Conservation (phyloP, 2,113 vertebrate species). For the Galemys pyrenaicus region DNA sequence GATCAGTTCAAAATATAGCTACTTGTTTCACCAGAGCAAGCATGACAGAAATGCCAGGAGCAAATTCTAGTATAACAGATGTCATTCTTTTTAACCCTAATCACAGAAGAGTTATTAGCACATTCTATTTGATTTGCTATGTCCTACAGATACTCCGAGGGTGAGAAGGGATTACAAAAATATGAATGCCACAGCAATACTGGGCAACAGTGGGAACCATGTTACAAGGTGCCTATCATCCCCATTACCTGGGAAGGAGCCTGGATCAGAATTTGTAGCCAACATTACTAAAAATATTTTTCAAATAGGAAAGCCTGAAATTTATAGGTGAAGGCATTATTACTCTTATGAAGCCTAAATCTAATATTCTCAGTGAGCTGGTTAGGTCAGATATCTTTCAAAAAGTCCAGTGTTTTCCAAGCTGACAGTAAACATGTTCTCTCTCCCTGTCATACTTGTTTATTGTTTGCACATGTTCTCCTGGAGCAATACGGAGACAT, state of each 20-base stretch:
- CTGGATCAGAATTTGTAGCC: not conserved
- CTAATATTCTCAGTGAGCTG: not conserved
- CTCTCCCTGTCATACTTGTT: not conserved
- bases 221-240: not conserved
- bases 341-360: not conserved
- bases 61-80: not conserved
- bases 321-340: not conserved
- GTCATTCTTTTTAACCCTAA: not conserved
- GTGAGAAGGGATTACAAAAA: not conserved
- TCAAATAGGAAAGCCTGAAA: not conserved
- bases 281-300: not conserved
- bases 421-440: not conserved
- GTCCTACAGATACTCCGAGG: not conserved
- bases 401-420: not conserved
- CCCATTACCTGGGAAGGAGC: not conserved
- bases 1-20: not conserved
- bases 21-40: not conserved
- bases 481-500: not conserved
- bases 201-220: not conserved
- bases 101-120: not conserved
- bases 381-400: not conserved
- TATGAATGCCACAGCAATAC: not conserved
- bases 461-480: not conserved
- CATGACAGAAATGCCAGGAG: not conserved
- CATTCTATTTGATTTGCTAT: not conserved